These are phyloP conservation scores for Haliclona indistincta DNA, from an alignment of 37 sponge, comb jelly and placozoan genomes.

Conservation along the genomic window DNA sequence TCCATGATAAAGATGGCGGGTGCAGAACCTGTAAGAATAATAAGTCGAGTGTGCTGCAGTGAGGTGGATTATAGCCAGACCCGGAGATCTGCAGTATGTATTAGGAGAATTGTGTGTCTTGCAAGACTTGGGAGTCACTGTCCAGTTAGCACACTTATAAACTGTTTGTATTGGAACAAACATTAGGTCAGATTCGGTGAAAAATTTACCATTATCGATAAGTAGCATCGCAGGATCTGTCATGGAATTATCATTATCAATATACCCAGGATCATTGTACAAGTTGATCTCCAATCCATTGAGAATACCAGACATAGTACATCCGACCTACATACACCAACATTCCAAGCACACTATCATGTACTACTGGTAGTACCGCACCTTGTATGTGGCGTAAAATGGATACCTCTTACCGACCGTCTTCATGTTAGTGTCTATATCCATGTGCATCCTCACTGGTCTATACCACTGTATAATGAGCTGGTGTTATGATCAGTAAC, in stretches of 20 bases:
- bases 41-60: too few species aligned
- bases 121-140: slow-evolving; percentile 32
- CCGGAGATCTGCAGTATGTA: slow-evolving; percentile 72
- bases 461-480: slow-evolving; percentile 13
- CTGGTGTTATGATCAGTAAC: not conserved
- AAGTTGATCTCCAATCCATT: slow-evolving; percentile 59
- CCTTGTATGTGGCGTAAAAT: slow-evolving; percentile 51
- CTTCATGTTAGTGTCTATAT: slow-evolving; percentile 83
- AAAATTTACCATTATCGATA: slow-evolving; percentile 50
- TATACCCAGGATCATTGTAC: slow-evolving; percentile 55
- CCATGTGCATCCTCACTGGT: slow-evolving; percentile 79
- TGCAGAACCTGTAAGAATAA: slow-evolving; percentile 30
- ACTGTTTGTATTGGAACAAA: slow-evolving; percentile 24
- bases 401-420: slow-evolving; percentile 75
- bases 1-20: slow-evolving; percentile 79
- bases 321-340: slow-evolving; percentile 49
- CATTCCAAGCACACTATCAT: not conserved
- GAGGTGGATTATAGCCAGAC: slow-evolving; percentile 4
- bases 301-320: slow-evolving; percentile 46
- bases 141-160: slow-evolving; percentile 74
- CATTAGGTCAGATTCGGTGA: not conserved
- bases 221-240: slow-evolving; percentile 1
- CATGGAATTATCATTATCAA: slow-evolving; percentile 31
- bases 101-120: slow-evolving; percentile 71
- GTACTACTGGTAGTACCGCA: not conserved